Conservation (phyloP, 2,113 vertebrate species). For the Microcebus tavaratra region DNA sequence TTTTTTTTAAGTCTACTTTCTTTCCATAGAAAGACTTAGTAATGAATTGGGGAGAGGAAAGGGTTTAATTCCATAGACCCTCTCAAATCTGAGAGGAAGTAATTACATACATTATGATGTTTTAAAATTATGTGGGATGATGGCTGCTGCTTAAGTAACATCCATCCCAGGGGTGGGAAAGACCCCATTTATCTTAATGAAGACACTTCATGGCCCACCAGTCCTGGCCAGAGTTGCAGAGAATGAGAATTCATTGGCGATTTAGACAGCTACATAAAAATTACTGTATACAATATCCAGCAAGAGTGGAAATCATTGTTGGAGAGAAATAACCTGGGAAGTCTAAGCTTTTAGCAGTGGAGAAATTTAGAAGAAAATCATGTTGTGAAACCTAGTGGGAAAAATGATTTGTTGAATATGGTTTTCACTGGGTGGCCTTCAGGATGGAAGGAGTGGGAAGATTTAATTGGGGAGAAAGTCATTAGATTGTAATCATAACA, state of each 20-base stretch:
- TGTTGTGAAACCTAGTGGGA: conserved; percentile 15
- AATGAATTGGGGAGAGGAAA: not conserved
- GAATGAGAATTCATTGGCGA: not conserved
- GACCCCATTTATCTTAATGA: conserved; percentile 25
- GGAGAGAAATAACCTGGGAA: not conserved
- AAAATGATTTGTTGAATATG: not conserved
- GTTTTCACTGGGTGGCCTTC: conserved; percentile 19
- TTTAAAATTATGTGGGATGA: not conserved
- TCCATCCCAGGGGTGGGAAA: not conserved
- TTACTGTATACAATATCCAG: not conserved
- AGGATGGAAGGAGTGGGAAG: conserved; percentile 1
- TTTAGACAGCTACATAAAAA: conserved; percentile 34
- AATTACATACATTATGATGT: not conserved
- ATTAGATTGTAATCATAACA: not conserved
- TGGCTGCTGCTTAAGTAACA: not conserved
- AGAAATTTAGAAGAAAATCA: not conserved
- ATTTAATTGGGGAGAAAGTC: not conserved
- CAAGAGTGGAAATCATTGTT: not conserved
- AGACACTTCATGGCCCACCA: not conserved
- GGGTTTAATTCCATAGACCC: conserved; percentile 10
- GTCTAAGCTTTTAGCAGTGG: conserved; percentile 20
- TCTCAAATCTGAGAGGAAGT: conserved; percentile 34
- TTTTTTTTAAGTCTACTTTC: not conserved
- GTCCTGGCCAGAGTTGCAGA: conserved; percentile 35
- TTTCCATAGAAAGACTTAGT: conserved; percentile 4